phyloP scores from a whole-genome alignment of 2,113 vertebrate species.

The Gymnocephalus cernua region DNA sequence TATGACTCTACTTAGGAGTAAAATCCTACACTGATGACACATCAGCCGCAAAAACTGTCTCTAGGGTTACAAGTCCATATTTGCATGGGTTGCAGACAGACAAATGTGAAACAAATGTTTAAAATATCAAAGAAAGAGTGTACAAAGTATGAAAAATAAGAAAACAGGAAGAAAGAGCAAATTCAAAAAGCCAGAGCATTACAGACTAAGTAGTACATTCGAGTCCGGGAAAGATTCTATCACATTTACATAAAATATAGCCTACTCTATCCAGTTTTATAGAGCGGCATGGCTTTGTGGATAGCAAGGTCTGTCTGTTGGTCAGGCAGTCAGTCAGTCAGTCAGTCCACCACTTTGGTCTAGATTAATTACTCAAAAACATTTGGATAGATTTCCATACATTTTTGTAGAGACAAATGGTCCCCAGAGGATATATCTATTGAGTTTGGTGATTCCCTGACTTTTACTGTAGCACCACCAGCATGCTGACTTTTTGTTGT shows the following conservation, averaged over 20 bases:
- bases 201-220: not conserved
- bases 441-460: not conserved
- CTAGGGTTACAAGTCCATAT: slow-evolving; percentile 87
- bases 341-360: too few relatives aligned
- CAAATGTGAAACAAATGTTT: slow-evolving; percentile 89
- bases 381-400: not conserved
- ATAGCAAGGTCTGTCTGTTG: not conserved
- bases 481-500: not conserved
- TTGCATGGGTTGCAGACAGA: slow-evolving; percentile 88
- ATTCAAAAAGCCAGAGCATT: not conserved
- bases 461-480: not conserved
- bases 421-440: not conserved
- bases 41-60: slow-evolving; percentile 69
- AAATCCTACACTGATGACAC: slow-evolving; percentile 50
- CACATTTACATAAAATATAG: slow-evolving; percentile 2
- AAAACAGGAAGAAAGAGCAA: not conserved
- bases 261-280: not conserved
- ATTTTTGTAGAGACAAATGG: not conserved
- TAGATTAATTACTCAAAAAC: not conserved
- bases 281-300: not conserved
- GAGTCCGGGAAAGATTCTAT: slow-evolving; percentile 11
- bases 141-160: slow-evolving; percentile 11
- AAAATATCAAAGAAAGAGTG: slow-evolving; percentile 24
- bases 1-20: slow-evolving; percentile 20
- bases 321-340: not conserved